phyloP scores from a whole-genome alignment of 2,113 vertebrate genomes.

The Cnemophilus loriae region DNA sequence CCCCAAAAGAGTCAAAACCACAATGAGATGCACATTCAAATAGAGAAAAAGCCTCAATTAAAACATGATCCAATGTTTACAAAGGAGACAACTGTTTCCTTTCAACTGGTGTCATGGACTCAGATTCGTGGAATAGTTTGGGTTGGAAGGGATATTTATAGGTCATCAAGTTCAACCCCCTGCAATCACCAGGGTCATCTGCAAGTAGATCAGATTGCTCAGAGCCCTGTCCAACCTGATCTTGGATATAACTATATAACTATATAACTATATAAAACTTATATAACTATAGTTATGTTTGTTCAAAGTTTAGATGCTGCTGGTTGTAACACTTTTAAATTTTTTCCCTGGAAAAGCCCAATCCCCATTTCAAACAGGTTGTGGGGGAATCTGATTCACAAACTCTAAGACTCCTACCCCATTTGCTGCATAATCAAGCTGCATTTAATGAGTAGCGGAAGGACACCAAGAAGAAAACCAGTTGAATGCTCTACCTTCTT shows the following conservation, averaged over 20 bases:
- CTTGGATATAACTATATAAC: not conserved
- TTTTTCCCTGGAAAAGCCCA: not conserved
- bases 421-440: not conserved
- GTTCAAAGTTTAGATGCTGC: not conserved
- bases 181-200: not conserved
- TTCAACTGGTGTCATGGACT: not conserved
- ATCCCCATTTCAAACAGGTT: not conserved
- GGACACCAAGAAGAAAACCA: not conserved
- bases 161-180: not conserved
- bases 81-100: not conserved
- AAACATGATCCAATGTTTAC: not conserved
- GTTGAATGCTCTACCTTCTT: not conserved
- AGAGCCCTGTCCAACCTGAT: not conserved
- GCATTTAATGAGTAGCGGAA: not conserved
- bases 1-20: not conserved
- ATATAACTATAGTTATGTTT: not conserved
- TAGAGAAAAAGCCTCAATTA: not conserved
- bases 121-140: not conserved
- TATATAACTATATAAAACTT: not conserved
- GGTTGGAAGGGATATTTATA: not conserved
- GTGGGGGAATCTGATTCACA: not conserved
- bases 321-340: not conserved
- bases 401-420: not conserved
- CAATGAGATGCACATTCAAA: not conserved
- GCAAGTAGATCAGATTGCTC: not conserved